Evolutionary conservation across 1,140 invertebrate species (phyloP).

Genomic region (Melanaphis sacchari): DNA sequence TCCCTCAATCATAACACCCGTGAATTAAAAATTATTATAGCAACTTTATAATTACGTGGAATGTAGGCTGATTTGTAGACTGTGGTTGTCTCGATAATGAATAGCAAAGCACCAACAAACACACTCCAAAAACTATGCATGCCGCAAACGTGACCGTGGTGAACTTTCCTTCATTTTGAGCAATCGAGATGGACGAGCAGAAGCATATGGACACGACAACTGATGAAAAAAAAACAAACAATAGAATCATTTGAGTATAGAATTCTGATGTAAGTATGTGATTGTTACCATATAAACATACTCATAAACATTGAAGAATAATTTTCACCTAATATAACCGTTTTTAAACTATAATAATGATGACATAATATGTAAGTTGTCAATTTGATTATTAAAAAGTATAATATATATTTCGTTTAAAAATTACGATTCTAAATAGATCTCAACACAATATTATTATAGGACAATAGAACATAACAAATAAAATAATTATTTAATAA

Average conservation of each 20-base stretch:
- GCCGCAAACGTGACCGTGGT: neutral
- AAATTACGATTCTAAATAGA: neutral
- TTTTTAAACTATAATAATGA: neutral
- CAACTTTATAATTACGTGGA: slow-evolving; percentile 20
- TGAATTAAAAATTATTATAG: neutral
- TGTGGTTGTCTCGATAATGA: slow-evolving; percentile 32
- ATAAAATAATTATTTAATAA: neutral
- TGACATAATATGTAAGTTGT: neutral
- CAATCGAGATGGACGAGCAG: neutral
- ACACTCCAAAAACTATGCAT: neutral
- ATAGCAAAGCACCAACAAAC: neutral
- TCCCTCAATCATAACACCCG: neutral
- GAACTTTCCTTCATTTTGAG: neutral
- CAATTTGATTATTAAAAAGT: neutral
- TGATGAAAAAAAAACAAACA: neutral
- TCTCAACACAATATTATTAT: neutral
- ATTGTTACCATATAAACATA: neutral
- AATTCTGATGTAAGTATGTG: neutral
- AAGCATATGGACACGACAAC: neutral
- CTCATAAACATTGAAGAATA: neutral
- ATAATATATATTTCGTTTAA: no score
- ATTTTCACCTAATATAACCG: neutral
- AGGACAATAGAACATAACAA: neutral
- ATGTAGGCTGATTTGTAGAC: slow-evolving; percentile 8
- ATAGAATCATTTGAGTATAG: neutral